phyloP scores from a whole-genome alignment of 2,888 invertebrate genomes.

The Crocallis elinguaria region DNA sequence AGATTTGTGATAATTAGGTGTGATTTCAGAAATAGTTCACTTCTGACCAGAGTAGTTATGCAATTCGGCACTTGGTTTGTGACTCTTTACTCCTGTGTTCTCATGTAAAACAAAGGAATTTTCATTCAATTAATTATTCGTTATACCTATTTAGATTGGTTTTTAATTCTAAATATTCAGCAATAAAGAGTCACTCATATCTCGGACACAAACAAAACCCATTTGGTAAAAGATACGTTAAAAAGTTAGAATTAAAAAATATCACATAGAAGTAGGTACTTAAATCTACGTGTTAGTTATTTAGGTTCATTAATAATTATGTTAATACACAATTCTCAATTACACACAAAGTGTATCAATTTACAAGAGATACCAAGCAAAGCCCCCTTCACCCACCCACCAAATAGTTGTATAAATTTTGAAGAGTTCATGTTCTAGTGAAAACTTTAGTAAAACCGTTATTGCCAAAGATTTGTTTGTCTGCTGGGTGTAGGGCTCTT shows the following conservation, averaged over 20 bases:
- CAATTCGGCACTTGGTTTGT: background rate
- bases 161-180: too few species aligned
- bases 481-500: conserved; percentile 83
- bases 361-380: conserved; percentile 83
- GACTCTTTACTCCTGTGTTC: too few species aligned
- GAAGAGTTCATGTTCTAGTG: conserved; percentile 40
- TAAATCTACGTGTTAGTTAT: conserved; percentile 10
- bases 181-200: too few species aligned
- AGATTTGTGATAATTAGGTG: background rate
- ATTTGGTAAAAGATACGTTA: too few species aligned
- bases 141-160: too few species aligned
- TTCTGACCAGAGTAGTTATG: background rate
- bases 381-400: conserved; percentile 86
- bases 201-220: too few species aligned
- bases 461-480: conserved; percentile 60
- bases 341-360: conserved; percentile 29
- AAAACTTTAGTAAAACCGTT: conserved; percentile 32
- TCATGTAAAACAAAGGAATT: too few species aligned
- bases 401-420: conserved; percentile 74
- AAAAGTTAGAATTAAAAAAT: background rate
- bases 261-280: background rate
- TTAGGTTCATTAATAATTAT: conserved; percentile 14
- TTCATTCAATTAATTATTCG: too few species aligned
- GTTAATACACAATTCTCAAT: conserved; percentile 35
- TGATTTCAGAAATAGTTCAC: background rate